Evolutionary conservation across 2,113 vertebrate species (phyloP).

Genomic region (human (Homo sapiens)): GRCh38 chr5:137265501-137266000

Average conservation of each 20-base stretch:
- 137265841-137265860: rapidly evolving
- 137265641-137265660: not conserved
- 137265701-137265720: not conserved
- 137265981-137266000: not conserved
- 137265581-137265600: not conserved
- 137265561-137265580: not conserved
- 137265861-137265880: not conserved
- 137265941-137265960: not conserved
- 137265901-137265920: not conserved
- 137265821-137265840: rapidly evolving
- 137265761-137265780: not conserved
- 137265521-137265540: not conserved
- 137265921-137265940: not conserved
- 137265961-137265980: not conserved
- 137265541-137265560: not conserved
- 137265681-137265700: not conserved
- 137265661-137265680: not conserved
- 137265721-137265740: not conserved
- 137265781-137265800: not conserved
- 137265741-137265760: not conserved
- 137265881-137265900: not conserved
- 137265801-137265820: not conserved
- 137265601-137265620: not conserved
- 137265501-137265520: not conserved
- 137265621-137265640: not conserved